A percentile compares a stretch with the other conserved stretches of the same genome.
These are phyloP conservation scores for Planococcus citri DNA, from an alignment of 1,140 invertebrate genomes.

Conservation along the genomic window DNA sequence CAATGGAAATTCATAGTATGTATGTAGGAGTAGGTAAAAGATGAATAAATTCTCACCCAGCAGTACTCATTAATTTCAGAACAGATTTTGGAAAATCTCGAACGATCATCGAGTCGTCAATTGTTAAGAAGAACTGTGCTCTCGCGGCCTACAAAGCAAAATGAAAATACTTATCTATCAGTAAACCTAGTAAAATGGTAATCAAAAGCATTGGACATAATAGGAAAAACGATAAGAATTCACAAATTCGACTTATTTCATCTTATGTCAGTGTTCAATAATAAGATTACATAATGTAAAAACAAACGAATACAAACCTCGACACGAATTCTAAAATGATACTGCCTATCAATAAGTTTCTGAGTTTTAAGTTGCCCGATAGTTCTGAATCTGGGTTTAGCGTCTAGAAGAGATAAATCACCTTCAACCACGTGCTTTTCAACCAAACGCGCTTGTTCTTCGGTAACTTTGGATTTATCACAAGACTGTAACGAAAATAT, in stretches of 20 bases:
- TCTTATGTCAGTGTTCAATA: no score
- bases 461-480: conserved; percentile 44
- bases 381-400: conserved; percentile 31
- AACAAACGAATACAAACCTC: conserved; percentile 31
- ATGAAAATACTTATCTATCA: no score
- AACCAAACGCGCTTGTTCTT: conserved; percentile 56
- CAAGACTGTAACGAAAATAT: conserved; percentile 32
- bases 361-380: conserved; percentile 33
- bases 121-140: conserved; percentile 48
- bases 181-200: no score
- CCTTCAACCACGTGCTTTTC: conserved; percentile 69
- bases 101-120: conserved; percentile 50
- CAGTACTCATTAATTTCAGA: conserved; percentile 49
- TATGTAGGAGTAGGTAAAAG: no score
- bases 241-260: no score
- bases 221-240: no score
- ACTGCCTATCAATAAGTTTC: conserved; percentile 35
- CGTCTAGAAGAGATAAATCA: conserved; percentile 58
- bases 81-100: conserved; percentile 60
- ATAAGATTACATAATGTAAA: background rate
- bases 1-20: background rate
- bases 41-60: conserved; percentile 35
- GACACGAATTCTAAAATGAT: conserved; percentile 48
- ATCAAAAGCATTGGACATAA: background rate
- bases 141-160: conserved; percentile 36